Evolutionary conservation across 2,888 invertebrate species (phyloP).

Genomic region (Drosophila seclusa): DNA sequence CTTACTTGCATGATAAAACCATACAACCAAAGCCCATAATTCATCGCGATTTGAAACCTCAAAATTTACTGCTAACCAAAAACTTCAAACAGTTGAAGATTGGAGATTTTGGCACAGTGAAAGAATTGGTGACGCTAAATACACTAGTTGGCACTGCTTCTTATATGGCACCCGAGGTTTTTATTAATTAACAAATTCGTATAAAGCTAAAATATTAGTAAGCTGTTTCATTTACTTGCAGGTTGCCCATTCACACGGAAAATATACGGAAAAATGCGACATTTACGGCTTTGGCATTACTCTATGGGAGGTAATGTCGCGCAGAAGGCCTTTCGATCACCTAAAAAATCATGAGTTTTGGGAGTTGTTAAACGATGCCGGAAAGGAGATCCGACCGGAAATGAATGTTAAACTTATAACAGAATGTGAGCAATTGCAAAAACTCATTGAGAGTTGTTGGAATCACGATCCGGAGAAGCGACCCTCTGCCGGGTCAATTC

Average conservation of each 20-base stretch:
- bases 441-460: not conserved
- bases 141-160: rapidly evolving
- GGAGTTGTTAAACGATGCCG: too few species aligned
- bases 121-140: not conserved
- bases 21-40: not conserved
- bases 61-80: too few species aligned
- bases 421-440: too few species aligned
- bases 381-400: too few species aligned
- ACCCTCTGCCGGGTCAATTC: not conserved
- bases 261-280: not conserved
- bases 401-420: too few species aligned
- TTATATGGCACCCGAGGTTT: not conserved
- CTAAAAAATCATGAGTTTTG: rapidly evolving
- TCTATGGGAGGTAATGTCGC: not conserved
- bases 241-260: rapidly evolving
- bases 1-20: conserved; percentile 21
- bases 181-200: not conserved
- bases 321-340: not conserved
- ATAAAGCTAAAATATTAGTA: not conserved
- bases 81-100: conserved; percentile 18
- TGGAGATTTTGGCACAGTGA: not conserved
- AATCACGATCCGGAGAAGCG: not conserved
- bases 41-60: too few species aligned
- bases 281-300: not conserved
- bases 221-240: not conserved